phyloP scores from a whole-genome alignment of 2,797 vertebrate species.

The Phalanger gymnotis region DNA sequence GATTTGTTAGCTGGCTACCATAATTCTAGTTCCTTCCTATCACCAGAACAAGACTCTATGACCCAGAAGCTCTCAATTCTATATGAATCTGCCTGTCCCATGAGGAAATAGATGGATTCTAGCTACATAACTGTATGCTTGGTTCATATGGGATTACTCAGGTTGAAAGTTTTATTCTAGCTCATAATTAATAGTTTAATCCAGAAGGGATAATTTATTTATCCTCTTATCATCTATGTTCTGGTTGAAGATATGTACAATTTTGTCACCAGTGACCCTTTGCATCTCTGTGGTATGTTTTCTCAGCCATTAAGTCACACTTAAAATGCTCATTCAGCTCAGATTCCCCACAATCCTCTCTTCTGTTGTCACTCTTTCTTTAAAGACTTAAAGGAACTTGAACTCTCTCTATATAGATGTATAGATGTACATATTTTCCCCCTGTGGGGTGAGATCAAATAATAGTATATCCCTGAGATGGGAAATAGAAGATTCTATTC shows the following conservation, averaged over 20 bases:
- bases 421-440: slow-evolving; percentile 36
- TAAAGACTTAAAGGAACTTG: slow-evolving; percentile 11
- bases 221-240: slow-evolving; percentile 49
- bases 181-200: slow-evolving; percentile 46
- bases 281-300: slow-evolving; percentile 17
- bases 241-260: not conserved
- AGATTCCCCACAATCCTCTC: slow-evolving; percentile 22
- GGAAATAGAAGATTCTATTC: slow-evolving; percentile 40
- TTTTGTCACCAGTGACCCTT: slow-evolving; percentile 20
- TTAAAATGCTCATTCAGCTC: not conserved
- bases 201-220: slow-evolving; percentile 38
- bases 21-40: not conserved
- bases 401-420: slow-evolving; percentile 9
- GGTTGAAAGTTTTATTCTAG: slow-evolving; percentile 22
- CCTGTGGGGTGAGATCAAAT: slow-evolving; percentile 40
- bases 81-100: slow-evolving; percentile 14
- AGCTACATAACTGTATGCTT: slow-evolving; percentile 8
- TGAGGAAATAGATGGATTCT: not conserved
- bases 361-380: slow-evolving; percentile 11
- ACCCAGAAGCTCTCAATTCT: slow-evolving; percentile 23
- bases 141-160: slow-evolving; percentile 13
- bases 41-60: not conserved
- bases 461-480: slow-evolving; percentile 36
- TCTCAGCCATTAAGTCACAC: slow-evolving; percentile 10
- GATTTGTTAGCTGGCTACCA: slow-evolving; percentile 2